Evolutionary conservation across 2,113 vertebrate genomes (phyloP), one percentile per base, ranked within the genome.

Genomic region (Amphiprion ocellaris): DNA sequence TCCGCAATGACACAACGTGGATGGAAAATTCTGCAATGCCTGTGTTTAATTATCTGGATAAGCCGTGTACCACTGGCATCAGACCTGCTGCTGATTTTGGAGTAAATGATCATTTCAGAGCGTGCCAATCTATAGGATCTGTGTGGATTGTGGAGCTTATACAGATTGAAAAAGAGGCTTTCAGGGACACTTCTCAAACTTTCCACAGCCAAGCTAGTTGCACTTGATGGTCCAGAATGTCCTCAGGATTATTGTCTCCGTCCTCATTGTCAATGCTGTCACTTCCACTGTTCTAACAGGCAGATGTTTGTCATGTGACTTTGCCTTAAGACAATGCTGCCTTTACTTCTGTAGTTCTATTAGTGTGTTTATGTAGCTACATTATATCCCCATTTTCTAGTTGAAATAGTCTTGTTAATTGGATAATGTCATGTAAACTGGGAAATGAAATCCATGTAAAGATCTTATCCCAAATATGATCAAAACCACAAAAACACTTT

Each of bases 1-100:
- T 69, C 47, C 73, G 85, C 33, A 76, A 64, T 80, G 77, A 82
- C 88, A 81, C 81, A 82, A 83, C 39, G 50, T 30, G n/a, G 33
- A 74, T 52, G 12, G 28, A 46, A 71, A 69, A 28, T 28, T 65
- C 26, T 39, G 49, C 50, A 49, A 26, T 39, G 12, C 53, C 37
- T 39, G 28, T 60, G 3, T 67, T 33, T 19, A 44, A 70, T 58
- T 47, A 59, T 19, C 49, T 47, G n/a, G 23, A 12, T 54, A n/a
- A 44, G 28, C 53, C 58, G 59, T 2, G 0, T 1, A 66, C 26
- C 17, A 39, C 30, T 52, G 12, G 39, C 10, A 14, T 19, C 4
- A 54, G 39, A 56, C 24, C 16, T 2, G 33, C 5, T 60, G 30
- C 8, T 2, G 4, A 65, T 37, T 33, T 44, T 23, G 4, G 10